A percentile compares a stretch with the other conserved stretches of the same genome.
Conservation (phyloP, 1,140 invertebrate genomes). For the Thrips palmi region DNA sequence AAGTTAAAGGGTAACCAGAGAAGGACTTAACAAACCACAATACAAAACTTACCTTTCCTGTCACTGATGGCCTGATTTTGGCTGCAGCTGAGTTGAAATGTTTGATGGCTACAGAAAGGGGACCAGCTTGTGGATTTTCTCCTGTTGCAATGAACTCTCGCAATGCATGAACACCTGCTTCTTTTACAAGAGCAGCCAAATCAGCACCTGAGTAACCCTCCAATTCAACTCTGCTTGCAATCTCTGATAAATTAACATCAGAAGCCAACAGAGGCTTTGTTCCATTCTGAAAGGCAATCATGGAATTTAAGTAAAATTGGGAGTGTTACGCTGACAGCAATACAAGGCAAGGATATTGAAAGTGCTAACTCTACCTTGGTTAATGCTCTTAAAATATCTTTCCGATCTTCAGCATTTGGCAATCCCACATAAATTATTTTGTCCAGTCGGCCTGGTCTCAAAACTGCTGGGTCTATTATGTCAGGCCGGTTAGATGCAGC, state of each 20-base stretch:
- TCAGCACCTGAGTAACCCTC: conserved; percentile 84
- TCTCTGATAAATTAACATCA: conserved; percentile 56
- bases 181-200: conserved; percentile 65
- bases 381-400: conserved; percentile 74
- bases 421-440: conserved; percentile 88
- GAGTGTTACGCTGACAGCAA: not conserved
- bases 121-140: conserved; percentile 17
- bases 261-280: conserved; percentile 49
- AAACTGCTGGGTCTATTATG: conserved; percentile 88
- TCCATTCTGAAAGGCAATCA: conserved; percentile 35
- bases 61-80: conserved; percentile 66
- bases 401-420: conserved; percentile 56
- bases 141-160: conserved; percentile 35
- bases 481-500: conserved; percentile 94
- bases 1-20: not conserved
- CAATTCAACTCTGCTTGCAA: conserved; percentile 43
- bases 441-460: conserved; percentile 86
- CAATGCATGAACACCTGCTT: conserved; percentile 60
- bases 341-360: too few species aligned
- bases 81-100: conserved; percentile 44
- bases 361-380: conserved; percentile 52
- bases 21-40: conserved; percentile 26
- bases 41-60: too few species aligned
- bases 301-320: too few species aligned
- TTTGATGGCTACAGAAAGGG: conserved; percentile 25